Evolutionary conservation across 2,797 vertebrate genomes (phyloP).

Genomic region (Acanthornis magna): DNA sequence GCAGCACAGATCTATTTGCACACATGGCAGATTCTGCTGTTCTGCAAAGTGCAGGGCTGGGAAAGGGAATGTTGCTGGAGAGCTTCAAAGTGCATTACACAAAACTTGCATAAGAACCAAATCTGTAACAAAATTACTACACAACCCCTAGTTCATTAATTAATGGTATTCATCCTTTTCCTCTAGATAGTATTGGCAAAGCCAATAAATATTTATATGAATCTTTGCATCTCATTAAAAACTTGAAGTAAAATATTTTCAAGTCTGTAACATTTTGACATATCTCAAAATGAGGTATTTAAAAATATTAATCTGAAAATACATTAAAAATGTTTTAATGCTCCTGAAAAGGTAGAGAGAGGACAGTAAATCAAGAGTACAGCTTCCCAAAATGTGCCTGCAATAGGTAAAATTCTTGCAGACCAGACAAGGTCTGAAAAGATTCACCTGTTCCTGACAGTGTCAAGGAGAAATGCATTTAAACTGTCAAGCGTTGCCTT

Average conservation of each 20-base stretch:
- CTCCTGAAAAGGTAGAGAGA: background rate
- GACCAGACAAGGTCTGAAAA: background rate
- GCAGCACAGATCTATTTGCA: background rate
- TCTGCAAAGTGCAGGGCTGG: background rate
- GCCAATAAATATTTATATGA: background rate
- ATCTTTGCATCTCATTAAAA: background rate
- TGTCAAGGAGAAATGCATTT: background rate
- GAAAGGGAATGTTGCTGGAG: background rate
- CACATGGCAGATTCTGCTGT: background rate
- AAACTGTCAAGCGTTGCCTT: background rate
- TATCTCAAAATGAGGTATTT: background rate
- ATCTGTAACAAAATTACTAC: background rate
- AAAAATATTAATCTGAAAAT: background rate
- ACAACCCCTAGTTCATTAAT: background rate
- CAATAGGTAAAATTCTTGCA: background rate
- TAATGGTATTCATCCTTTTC: background rate
- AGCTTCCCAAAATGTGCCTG: background rate
- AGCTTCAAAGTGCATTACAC: background rate
- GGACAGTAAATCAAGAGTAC: background rate
- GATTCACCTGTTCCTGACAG: background rate
- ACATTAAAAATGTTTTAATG: background rate
- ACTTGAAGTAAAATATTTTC: background rate
- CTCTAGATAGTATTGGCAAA: background rate
- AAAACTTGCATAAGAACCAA: background rate
- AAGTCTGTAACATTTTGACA: background rate